phyloP scores from a whole-genome alignment of 2,888 invertebrate genomes.

The Clivina fossor region DNA sequence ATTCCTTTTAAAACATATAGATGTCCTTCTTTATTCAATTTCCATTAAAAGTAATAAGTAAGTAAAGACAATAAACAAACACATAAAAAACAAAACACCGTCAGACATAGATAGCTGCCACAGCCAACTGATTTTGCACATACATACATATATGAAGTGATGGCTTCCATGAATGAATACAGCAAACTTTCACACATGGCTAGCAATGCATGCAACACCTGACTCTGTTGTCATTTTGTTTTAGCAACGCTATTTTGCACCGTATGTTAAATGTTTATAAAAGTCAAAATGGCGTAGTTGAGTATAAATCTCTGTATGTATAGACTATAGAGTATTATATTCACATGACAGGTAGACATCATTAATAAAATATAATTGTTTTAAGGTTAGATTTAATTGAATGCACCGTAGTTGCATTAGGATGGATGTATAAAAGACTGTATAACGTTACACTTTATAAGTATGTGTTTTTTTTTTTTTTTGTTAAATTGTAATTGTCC shows the following conservation, averaged over 20 bases:
- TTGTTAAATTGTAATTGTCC: too few relatives aligned
- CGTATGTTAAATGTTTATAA: constrained; percentile 4
- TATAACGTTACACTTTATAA: too few relatives aligned
- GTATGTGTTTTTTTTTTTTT: too few relatives aligned
- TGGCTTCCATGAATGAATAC: constrained; percentile 28
- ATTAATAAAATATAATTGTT: constrained; percentile 26
- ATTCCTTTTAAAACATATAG: too few relatives aligned
- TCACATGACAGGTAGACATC: constrained; percentile 20
- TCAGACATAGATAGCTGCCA: neutral
- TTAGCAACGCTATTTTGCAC: constrained; percentile 1
- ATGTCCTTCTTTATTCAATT: too few relatives aligned
- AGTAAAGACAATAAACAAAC: too few relatives aligned
- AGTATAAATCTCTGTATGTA: neutral
- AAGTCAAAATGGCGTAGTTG: neutral
- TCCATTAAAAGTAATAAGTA: too few relatives aligned
- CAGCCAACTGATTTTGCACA: constrained; percentile 19
- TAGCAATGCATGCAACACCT: constrained; percentile 28
- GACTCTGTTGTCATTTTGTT: constrained; percentile 14
- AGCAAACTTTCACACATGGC: constrained; percentile 29
- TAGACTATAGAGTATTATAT: constrained; percentile 1
- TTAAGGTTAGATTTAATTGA: constrained; percentile 27
- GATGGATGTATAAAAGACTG: too few relatives aligned
- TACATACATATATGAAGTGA: too few relatives aligned
- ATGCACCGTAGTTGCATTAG: constrained; percentile 8
- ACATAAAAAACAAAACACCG: constrained; percentile 1